These are phyloP conservation scores for Oreotrochilus melanogaster DNA, from an alignment of 2,113 vertebrate genomes.

Conservation along the genomic window DNA sequence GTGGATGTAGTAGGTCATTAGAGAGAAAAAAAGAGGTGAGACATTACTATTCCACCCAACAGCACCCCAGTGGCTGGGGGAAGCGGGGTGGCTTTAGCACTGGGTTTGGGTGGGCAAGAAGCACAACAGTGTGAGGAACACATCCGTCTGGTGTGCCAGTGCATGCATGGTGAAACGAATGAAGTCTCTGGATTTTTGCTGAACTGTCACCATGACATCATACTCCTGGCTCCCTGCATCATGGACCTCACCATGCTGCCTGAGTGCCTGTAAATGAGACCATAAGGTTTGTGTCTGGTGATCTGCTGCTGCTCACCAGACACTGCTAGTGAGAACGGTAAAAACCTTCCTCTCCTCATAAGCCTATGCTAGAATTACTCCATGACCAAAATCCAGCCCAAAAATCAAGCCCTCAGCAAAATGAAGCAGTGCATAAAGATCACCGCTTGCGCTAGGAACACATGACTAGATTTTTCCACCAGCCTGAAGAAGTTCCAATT, in stretches of 20 bases:
- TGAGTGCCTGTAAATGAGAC: neutral
- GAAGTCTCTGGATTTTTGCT: neutral
- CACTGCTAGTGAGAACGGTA: neutral
- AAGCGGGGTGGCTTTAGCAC: fast-evolving
- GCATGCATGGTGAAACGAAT: neutral
- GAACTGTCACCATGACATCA: neutral
- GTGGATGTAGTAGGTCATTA: neutral
- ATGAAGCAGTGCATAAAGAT: neutral
- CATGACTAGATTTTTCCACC: neutral
- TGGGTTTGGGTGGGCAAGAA: neutral
- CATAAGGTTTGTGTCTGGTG: fast-evolving
- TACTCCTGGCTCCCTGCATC: neutral
- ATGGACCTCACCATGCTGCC: fast-evolving
- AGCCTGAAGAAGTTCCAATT: neutral
- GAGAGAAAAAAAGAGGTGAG: neutral
- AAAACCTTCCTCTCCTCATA: neutral
- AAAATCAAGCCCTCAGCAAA: neutral
- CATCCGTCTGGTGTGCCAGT: fast-evolving
- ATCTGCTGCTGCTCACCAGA: neutral
- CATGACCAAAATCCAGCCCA: neutral
- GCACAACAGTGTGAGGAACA: neutral
- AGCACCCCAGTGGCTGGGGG: neutral
- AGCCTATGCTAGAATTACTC: neutral
- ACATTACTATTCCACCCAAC: neutral
- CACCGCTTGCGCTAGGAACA: neutral